Base-by-base conservation (phyloP, 2,888 invertebrate species). In the Oeneis ivallda region DNA sequence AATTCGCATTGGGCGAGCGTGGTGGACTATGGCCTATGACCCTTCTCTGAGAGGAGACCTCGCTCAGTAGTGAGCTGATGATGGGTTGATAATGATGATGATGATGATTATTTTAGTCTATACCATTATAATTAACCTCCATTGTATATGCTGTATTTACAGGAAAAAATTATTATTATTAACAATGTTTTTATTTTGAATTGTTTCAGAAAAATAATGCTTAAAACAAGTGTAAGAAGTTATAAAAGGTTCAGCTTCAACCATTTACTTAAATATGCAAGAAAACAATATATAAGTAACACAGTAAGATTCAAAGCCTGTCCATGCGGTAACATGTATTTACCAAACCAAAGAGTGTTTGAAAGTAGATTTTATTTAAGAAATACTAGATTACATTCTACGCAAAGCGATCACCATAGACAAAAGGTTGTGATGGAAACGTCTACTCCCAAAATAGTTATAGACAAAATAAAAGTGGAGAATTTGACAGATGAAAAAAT, bases 391-490 rank as follows among this genome's bases (percentile, higher is more conserved):
- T 76, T 82, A 7, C 83, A 89, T 67, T 89, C 90, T 0, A 87
- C 89, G 0, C 85, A 87, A 37, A 87, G 86, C 15, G 90, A 91
- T 69, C 87, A 86, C 61, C 87, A 85, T 76, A 83, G 89, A 76
- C 91, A 92, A 72, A 91, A 89, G 69, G 87, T 82, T 2, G 82
- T 91, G 0, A 84, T 91, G 71, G 88, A 91, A 68, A 87, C 89
- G 0, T 78, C 85, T 0, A 79, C 79, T 45, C 87, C 89, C 10
- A 88, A 89, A 71, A 82, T 85, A 67, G 82, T 87, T 1, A 76
- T 88, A 76, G 82, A 85, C 6, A 85, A 87, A 54, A 59, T 84
- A 4, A 73, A 73, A 6, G 69, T 77, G 49, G 79, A 78, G 0
- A 83, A 86, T 57, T 74, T 82, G 69, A 77, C 79, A 9, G 73